Conservation (phyloP, 2,113 vertebrate genomes). For the Lutjanus erythropterus region DNA sequence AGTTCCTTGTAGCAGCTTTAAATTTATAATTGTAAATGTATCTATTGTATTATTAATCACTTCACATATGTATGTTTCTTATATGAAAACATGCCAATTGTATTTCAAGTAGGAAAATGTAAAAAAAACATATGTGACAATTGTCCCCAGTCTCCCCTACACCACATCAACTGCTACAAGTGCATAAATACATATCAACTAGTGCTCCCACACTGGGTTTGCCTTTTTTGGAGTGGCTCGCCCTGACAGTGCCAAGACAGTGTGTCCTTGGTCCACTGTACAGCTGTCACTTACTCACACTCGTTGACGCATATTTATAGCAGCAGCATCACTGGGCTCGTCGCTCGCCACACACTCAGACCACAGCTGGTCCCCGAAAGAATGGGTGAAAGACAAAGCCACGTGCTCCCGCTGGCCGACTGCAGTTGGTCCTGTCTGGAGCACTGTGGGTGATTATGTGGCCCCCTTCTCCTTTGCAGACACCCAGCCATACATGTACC, state of each 20-base stretch:
- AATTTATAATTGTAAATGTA: too few relatives aligned
- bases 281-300: slow-evolving; percentile 86
- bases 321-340: slow-evolving; percentile 81
- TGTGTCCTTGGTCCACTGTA: slow-evolving; percentile 82
- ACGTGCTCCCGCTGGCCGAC: slow-evolving; percentile 77
- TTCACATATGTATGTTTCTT: too few relatives aligned
- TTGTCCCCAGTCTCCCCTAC: too few relatives aligned
- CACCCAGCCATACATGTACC: slow-evolving; percentile 65
- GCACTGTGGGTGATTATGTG: slow-evolving; percentile 66
- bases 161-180: slow-evolving; percentile 43
- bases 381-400: slow-evolving; percentile 86
- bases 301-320: slow-evolving; percentile 86
- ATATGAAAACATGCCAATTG: too few relatives aligned
- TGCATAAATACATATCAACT: slow-evolving; percentile 73
- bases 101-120: too few relatives aligned
- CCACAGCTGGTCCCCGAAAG: slow-evolving; percentile 88
- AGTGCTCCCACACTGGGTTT: slow-evolving; percentile 64
- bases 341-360: slow-evolving; percentile 75
- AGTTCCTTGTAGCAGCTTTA: too few relatives aligned
- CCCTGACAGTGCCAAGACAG: slow-evolving; percentile 74
- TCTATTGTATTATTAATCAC: too few relatives aligned
- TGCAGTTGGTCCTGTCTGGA: slow-evolving; percentile 80
- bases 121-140: too few relatives aligned
- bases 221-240: slow-evolving; percentile 80
- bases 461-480: slow-evolving; percentile 55